Base-by-base conservation (phyloP, 2,888 invertebrate species). In the Aphidoletes aphidimyza region DNA sequence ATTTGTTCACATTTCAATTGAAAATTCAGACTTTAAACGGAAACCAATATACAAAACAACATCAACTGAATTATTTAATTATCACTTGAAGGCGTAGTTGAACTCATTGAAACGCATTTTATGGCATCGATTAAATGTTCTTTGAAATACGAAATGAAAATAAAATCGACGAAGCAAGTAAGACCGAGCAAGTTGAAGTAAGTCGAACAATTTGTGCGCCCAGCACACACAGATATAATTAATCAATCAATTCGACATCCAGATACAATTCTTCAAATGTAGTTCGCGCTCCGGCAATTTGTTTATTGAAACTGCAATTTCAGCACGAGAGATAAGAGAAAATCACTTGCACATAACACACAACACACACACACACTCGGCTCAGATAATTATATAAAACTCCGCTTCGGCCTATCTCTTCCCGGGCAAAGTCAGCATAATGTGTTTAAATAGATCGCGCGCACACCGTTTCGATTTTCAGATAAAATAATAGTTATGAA, bases 231-330 rank as follows among this genome's bases (percentile, higher is more conserved):
- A 30, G 34, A 30, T 69, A 69, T 69, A 69, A 69, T 69, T 69
- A 69, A 69, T 69, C 69, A 69, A 69, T 69, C 26, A 69, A 69
- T 69, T 69, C 69, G 69, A 34, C 34, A 69, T 69, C 34, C 69
- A 69, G 69, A 69, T 69, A 69, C 26, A 30, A 69, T 69, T 69
- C 34, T n/a, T 14, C 34, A 30, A 69, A 69, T 69, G 69, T 2
- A 1, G 6, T 34, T 9, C 30, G 30, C 8, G 69, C 11, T 34
- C 30, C 69, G 30, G 69, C 69, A 69, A 69, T 69, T 69, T 69
- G 69, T 69, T 69, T 69, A 69, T 69, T 69, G 69, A 69, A 69
- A 69, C 69, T 69, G 30, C 69, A 69, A 69, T 69, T 69, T 34
- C 42, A 42, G 42, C 14, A 14, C 14, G 42, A 42, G 34, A 11